These are phyloP conservation scores for Gisinianus flammeolus DNA, from an alignment of 2,888 invertebrate genomes.

Conservation along the genomic window DNA sequence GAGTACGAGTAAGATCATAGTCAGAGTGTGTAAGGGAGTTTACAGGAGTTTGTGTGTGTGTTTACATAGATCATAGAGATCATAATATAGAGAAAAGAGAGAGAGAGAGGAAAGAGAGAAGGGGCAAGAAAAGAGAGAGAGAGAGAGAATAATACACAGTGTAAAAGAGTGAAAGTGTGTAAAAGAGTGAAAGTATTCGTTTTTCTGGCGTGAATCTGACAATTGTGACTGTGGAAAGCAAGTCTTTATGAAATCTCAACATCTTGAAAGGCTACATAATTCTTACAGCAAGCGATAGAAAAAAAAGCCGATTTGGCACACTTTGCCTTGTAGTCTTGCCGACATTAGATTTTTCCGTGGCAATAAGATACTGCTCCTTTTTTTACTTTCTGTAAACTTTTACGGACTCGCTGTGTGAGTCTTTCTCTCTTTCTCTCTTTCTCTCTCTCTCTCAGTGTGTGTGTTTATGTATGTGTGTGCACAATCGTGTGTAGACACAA, in stretches of 20 bases:
- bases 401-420: too few relatives aligned
- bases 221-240: constrained; percentile 33
- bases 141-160: neutral
- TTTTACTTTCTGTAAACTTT: too few relatives aligned
- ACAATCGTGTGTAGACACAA: too few relatives aligned
- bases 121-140: neutral
- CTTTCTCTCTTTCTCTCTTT: neutral
- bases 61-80: constrained; percentile 27
- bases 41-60: too few relatives aligned
- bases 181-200: constrained; percentile 17
- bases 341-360: constrained; percentile 8
- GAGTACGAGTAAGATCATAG: too few relatives aligned
- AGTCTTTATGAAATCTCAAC: constrained; percentile 37
- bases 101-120: neutral
- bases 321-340: constrained; percentile 8
- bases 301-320: constrained; percentile 37
- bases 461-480: too few relatives aligned
- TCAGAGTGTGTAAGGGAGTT: too few relatives aligned
- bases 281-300: constrained; percentile 36
- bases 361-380: neutral
- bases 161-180: neutral
- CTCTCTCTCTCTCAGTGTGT: neutral
- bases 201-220: constrained; percentile 38
- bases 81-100: neutral
- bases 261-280: constrained; percentile 37